A percentile compares a stretch with the other conserved stretches of the same genome.
Conservation (phyloP, 2,113 vertebrate species). For the Gracilinanus agilis region DNA sequence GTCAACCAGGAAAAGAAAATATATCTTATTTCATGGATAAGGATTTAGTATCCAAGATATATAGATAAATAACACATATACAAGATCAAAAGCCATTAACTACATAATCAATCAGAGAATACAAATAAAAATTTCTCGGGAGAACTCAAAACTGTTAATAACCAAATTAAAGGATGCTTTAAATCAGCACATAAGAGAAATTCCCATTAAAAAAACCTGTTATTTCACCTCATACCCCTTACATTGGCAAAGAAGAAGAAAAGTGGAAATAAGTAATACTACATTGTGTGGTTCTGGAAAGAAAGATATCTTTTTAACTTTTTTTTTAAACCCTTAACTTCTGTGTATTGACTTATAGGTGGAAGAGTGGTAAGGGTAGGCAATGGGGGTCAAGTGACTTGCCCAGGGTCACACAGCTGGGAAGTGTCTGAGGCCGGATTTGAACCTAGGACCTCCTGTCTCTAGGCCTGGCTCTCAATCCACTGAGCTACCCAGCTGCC, state of each 20-base stretch:
- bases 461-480: too few relatives aligned
- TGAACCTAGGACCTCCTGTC: too few relatives aligned
- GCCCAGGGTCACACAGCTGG: too few relatives aligned
- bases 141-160: neutral
- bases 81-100: neutral
- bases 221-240: fast-evolving
- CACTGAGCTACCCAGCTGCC: too few relatives aligned
- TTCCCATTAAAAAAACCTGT: neutral
- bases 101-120: neutral
- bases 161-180: neutral
- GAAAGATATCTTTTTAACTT: too few relatives aligned
- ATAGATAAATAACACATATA: neutral
- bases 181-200: neutral
- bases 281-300: neutral
- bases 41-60: neutral
- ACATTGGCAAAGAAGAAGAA: neutral
- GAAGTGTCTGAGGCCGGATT: too few relatives aligned
- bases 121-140: neutral
- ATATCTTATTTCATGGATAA: neutral
- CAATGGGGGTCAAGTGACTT: too few relatives aligned
- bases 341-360: too few relatives aligned
- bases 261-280: neutral
- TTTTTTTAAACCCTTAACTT: too few relatives aligned
- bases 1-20: neutral
- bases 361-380: too few relatives aligned